Evolutionary conservation across 2,113 vertebrate species (phyloP), one percentile per base, ranked within the genome.

Genomic region (Entomyzon cyanotis): DNA sequence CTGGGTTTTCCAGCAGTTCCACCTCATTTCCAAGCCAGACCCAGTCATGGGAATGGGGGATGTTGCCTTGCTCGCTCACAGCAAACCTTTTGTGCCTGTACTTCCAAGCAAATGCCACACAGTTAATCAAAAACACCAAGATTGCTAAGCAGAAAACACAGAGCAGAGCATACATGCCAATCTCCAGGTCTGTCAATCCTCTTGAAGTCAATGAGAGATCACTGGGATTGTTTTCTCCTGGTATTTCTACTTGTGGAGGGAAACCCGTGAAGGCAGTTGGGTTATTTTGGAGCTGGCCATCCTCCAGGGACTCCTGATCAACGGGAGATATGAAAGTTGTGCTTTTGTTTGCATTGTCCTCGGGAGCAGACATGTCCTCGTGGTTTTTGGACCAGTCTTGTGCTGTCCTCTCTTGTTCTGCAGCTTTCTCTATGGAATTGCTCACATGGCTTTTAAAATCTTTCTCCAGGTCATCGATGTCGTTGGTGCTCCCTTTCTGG

Each of bases 21-120:
- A 98, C 98, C 84, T 99, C 98, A 2, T 99, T 99, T 69, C 99
- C 99, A 8, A 99, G 98, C 99, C 99, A 99, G 76, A 99, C 99
- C 99, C 99, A 99, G 92, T 99, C 99, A 14, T 99, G 99, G 88
- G 99, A 99, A 64, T 99, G 99, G 87, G 99, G 99, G 96, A 99
- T 98, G 97, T 98, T 99, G 89, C 98, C 99, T 56, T 99, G 98
- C 93, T 99, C 99, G 9, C 99, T 98, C 75, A 99, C 98, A 0
- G 99, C 98, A 13, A 99, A 98, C 89, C 99, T 98, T 97, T 99
- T 99, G 98, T 99, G 99, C 67, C 99, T 98, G 94, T 99, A 99
- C 87, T 99, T 99, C 98, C 99, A 99, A 31, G 99, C 99, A 80
- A 99, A 99, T 11, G 99, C 99, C 97, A 99, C 99, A 4, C 99